Percentiles rank a stretch among this genome's conserved stretches.
phyloP scores from a whole-genome alignment of 1,140 invertebrate species.

The Trichomalopsis sarcophagae region DNA sequence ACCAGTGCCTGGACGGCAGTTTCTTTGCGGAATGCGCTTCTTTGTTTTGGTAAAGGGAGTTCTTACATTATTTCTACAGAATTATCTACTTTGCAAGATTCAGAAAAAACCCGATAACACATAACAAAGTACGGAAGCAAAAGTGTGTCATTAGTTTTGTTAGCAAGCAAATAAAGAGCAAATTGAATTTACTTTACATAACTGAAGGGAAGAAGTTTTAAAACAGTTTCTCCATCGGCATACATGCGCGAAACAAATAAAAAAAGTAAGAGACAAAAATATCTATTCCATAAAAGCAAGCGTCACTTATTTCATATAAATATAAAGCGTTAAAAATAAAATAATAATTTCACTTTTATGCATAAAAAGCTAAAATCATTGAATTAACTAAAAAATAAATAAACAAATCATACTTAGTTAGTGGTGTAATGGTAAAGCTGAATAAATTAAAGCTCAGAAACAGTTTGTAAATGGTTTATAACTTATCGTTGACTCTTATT shows the following conservation, averaged over 20 bases:
- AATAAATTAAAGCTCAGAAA: not conserved
- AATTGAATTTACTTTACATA: not conserved
- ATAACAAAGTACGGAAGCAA: not conserved
- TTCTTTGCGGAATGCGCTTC: not conserved
- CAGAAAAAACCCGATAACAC: no score
- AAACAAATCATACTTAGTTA: not conserved
- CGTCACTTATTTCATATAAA: no score
- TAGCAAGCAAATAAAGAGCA: not conserved
- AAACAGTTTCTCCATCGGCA: not conserved
- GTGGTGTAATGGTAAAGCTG: not conserved
- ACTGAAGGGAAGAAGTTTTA: not conserved
- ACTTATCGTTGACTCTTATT: not conserved
- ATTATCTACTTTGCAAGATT: not conserved
- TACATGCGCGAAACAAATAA: not conserved
- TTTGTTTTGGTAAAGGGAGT: not conserved
- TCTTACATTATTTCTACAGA: not conserved
- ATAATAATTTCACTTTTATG: not conserved
- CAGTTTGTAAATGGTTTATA: not conserved
- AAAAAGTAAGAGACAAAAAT: conserved; percentile 3
- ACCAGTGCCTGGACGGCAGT: conserved; percentile 35
- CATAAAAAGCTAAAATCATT: not conserved
- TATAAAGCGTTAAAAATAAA: no score
- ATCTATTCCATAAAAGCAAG: not conserved
- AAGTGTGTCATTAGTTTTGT: not conserved
- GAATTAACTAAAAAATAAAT: not conserved